Evolutionary conservation across 2,797 vertebrate genomes (phyloP), one percentile per base, ranked within the genome.

Genomic region (Mareca strepera): DNA sequence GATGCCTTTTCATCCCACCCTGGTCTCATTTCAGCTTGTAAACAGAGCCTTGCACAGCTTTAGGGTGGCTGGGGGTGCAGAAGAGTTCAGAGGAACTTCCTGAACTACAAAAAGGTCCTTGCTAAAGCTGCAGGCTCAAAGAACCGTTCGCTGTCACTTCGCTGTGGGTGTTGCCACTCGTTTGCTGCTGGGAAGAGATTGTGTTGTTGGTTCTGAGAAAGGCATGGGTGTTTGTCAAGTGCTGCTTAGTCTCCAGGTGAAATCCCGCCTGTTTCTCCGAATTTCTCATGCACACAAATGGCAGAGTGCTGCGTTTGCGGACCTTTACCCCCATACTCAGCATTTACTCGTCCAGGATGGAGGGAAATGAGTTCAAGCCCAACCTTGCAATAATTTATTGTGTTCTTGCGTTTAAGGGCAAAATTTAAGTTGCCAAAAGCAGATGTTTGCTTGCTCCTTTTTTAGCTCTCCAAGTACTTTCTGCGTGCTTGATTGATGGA

Each of bases 371-470:
- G 73, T 95, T 96, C 70, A 95, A 95, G 95, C 35, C 66, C 37
- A 95, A 82, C 77, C 86, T 86, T 82, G 73, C 17, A 83, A 48
- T 96, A 95, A 97, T 97, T 97, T 94, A 83, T 96, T 72, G 44
- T 92, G 78, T 97, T 97, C 78, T 84, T 92, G 67, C 7, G 76
- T 95, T 95, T 97, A 94, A 96, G 94, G 96, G 79, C 91, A 91
- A 64, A 94, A 92, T 86, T 86, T 94, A 93, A 92, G 62, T 97
- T 97, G 88, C 88, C 96, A 93, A 95, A 97, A 97, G 94, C 96
- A 97, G 89, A 91, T 96, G 91, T 97, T 97, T 97, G 94, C 91
- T 76, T 93, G 93, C 90, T 96, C 94, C 90, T 87, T 96, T 94
- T 97, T 96, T 94, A 94, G 86, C 60, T 82, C 89, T 85, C 67